Conservation (phyloP, 2,113 vertebrate species). For the Electrona antarctica region DNA sequence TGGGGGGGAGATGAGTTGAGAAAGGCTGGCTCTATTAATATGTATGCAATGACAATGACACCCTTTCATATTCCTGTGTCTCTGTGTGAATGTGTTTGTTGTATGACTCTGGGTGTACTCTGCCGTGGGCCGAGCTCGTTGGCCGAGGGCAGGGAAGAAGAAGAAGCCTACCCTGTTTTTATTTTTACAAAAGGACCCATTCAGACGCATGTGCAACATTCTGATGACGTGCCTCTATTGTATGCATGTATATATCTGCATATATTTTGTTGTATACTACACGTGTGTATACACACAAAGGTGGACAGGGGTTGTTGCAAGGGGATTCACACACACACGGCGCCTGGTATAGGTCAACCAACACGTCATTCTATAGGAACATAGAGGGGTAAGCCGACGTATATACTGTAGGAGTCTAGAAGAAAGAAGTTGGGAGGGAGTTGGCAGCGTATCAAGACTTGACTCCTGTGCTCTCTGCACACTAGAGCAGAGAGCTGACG, state of each 20-base stretch:
- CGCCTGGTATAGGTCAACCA: constrained; percentile 36
- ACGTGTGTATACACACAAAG: constrained; percentile 2
- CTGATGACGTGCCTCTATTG: background rate
- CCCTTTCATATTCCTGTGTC: constrained; percentile 67
- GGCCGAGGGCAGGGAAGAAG: constrained; percentile 44
- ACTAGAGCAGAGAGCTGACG: constrained; percentile 73
- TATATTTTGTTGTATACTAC: background rate
- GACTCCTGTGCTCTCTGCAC: constrained; percentile 58
- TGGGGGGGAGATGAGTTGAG: constrained; percentile 33
- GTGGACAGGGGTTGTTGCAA: constrained; percentile 19
- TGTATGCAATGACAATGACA: constrained; percentile 77
- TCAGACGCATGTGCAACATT: constrained; percentile 13
- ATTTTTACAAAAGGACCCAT: constrained; percentile 45
- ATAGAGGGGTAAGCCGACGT: constrained; percentile 16
- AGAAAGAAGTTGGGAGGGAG: constrained; percentile 63
- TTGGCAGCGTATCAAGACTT: constrained; percentile 67
- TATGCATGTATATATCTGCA: constrained; percentile 10
- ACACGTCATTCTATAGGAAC: constrained; percentile 6
- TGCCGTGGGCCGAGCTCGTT: constrained; percentile 56
- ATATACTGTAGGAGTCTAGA: constrained; percentile 38
- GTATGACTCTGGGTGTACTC: constrained; percentile 54
- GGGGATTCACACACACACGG: constrained; percentile 23
- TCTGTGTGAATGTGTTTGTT: constrained; percentile 66
- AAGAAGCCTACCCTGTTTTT: constrained; percentile 45
- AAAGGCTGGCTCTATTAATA: constrained; percentile 41